These are phyloP conservation scores for Desmophyllum pertusum DNA, from an alignment of 92 coral and sea anemone genomes.

Conservation along the genomic window DNA sequence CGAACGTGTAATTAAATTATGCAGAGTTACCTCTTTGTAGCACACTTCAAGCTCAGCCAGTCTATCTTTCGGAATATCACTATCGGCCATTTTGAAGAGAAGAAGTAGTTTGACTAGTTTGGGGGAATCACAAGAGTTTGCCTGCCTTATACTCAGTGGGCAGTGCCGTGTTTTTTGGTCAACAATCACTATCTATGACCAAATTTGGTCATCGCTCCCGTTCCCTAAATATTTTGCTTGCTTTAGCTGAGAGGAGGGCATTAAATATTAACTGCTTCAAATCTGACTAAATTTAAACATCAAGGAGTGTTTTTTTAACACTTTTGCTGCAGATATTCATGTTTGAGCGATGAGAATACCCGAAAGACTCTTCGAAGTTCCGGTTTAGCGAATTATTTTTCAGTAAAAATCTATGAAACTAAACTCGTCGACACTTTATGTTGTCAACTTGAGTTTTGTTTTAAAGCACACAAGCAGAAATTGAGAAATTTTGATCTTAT, in stretches of 20 bases:
- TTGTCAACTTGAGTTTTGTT: constrained; percentile 18
- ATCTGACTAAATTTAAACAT: constrained; percentile 40
- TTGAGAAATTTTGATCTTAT: neutral
- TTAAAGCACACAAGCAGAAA: neutral
- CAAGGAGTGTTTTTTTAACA: constrained; percentile 3
- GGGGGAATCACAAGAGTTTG: no score
- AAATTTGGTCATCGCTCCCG: constrained; percentile 44
- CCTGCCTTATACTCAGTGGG: constrained; percentile 37
- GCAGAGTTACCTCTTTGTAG: constrained; percentile 32
- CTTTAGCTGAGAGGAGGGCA: neutral
- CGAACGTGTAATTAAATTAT: neutral
- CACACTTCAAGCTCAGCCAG: constrained; percentile 42
- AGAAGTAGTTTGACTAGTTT: no score
- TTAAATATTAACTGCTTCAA: constrained; percentile 49
- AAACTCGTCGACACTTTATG: neutral
- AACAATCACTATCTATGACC: constrained; percentile 2
- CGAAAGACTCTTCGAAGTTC: neutral
- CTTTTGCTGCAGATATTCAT: neutral
- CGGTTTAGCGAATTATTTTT: neutral
- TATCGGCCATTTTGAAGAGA: constrained; percentile 39
- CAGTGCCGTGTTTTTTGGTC: constrained; percentile 61
- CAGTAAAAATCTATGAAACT: neutral
- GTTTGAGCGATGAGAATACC: neutral
- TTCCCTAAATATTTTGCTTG: constrained; percentile 19
- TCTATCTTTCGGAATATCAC: constrained; percentile 41